Base-by-base conservation (phyloP, 2,797 vertebrate genomes). In the Caiman crocodilus region DNA sequence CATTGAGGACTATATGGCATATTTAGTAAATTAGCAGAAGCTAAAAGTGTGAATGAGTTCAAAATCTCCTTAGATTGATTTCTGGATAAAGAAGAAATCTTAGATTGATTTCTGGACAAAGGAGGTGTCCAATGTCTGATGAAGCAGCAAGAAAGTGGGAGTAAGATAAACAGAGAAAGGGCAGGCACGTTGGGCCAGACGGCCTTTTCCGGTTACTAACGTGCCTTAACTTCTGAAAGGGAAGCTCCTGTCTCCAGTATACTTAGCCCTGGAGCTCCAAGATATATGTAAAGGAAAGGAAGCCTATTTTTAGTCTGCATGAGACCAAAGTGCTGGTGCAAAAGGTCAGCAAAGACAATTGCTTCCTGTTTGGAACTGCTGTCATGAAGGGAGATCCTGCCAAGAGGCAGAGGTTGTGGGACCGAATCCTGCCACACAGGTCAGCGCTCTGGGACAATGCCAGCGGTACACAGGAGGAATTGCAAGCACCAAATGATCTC, bases 341-440 rank as follows among this genome's bases (percentile, higher is more conserved):
- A 88, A 64, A 85, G 5, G 15, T 90, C 91, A 26, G 65, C 65
- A 90, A 92, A 91, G 89, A 88, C 86, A 95, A 90, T 84, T 74
- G 30, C 61, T 95, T 95, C 95, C 94, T 91, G 80, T 80, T 89
- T 88, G 82, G 84, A 65, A 81, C 82, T 85, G 57, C 74, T 84
- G 50, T 63, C 82, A 71, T 82, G 79, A 79, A 87, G 76, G 92
- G 89, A 89, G 64, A 69, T 56, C 67, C 89, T 89, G 82, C 57
- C 63, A 14, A 87, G 89, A 60, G 14, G 7, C 79, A 59, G 89
- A 80, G 86, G 57, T 35, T 2, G 0, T 35, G 18, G 77, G 75
- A 28, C 56, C 42, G 82, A 82, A 82, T 13, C 57, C 61, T 3
- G 3, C 30, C 2, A 2, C 2, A 2, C 30, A 79, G 58, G 16